Evolutionary conservation across 2,113 vertebrate species (phyloP).

Genomic region (Notothenia coriiceps): DNA sequence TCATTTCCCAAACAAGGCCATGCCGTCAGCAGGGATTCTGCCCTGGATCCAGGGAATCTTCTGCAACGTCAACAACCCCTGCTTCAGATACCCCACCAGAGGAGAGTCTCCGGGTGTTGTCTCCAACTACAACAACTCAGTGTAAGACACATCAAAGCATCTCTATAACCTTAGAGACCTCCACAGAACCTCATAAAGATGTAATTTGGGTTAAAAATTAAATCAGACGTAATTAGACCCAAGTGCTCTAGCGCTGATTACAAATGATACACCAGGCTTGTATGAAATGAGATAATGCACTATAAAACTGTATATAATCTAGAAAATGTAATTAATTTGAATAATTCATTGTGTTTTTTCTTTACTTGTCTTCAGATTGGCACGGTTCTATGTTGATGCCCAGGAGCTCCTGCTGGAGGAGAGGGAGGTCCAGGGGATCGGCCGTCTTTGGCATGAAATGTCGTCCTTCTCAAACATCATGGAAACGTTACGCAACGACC

Average conservation of each 20-base stretch:
- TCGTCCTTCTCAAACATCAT: slow-evolving; percentile 89
- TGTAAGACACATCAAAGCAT: slow-evolving; percentile 83
- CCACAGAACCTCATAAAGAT: neutral
- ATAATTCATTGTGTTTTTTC: neutral
- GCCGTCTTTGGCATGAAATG: slow-evolving; percentile 89
- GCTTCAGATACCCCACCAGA: slow-evolving; percentile 89
- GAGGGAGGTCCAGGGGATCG: slow-evolving; percentile 84
- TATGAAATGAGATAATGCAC: neutral
- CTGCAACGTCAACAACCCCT: slow-evolving; percentile 96
- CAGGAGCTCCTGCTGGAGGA: slow-evolving; percentile 88
- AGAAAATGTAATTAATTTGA: no score
- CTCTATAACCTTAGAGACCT: neutral
- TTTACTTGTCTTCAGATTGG: slow-evolving; percentile 82
- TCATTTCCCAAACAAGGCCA: slow-evolving; percentile 98
- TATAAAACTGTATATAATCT: neutral
- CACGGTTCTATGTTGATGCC: slow-evolving; percentile 89
- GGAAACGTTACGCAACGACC: slow-evolving; percentile 89
- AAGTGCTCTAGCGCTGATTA: neutral
- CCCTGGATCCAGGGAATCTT: slow-evolving; percentile 97
- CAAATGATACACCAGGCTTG: neutral
- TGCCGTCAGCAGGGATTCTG: slow-evolving; percentile 94
- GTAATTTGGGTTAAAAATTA: neutral
- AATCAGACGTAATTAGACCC: neutral
- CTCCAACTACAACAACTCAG: slow-evolving; percentile 96
- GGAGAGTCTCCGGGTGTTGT: slow-evolving; percentile 92